Evolutionary conservation across 1,140 invertebrate species (phyloP), one percentile per base, ranked within the genome.

Genomic region (Nomia melanderi): DNA sequence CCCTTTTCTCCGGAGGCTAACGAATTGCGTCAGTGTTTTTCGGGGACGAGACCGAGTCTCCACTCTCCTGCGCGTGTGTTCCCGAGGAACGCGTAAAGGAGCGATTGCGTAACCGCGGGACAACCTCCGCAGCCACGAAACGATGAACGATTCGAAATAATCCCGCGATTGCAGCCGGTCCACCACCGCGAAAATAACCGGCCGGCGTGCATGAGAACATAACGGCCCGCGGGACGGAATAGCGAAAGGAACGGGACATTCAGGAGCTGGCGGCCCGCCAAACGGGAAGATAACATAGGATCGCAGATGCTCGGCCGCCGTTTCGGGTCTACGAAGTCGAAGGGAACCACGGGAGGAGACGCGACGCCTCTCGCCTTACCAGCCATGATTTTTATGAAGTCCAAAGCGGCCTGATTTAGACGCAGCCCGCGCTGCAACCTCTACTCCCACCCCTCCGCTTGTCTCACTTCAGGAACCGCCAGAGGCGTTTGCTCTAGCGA

Each of bases 201-300:
- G 29, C 53, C 36, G 57, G 59, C 59, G 63, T 65, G 65, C 76
- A 75, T 76, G 80, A 76, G 72, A 84, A 83, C 47, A 50, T 73
- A 84, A 83, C 67, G 77, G 12, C 41, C 27, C 63, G 53, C 53
- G 56, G 41, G 25, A 63, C 44, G 78, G 72, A 84, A 84, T 81
- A 81, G 83, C 82, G 65, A 84, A 85, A 85, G 82, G 79, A 82
- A 84, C 79, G 78, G 2, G 12, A 76, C 74, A 82, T 56, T 75
- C n/a, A n/a, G 71, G 25, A 36, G 60, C 31, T 85, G 83, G 83
- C 83, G 1, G 31, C 5, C 39, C 47, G 83, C 83, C 83, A 85
- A 85, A 71, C 82, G 83, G 78, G 75, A 85, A 85, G 83, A 85
- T 85, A 85, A 84, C 83, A 53, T 39, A 57, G 33, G 54, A 59